phyloP scores from a whole-genome alignment of 2,797 vertebrate species.

The Lophius americanus region DNA sequence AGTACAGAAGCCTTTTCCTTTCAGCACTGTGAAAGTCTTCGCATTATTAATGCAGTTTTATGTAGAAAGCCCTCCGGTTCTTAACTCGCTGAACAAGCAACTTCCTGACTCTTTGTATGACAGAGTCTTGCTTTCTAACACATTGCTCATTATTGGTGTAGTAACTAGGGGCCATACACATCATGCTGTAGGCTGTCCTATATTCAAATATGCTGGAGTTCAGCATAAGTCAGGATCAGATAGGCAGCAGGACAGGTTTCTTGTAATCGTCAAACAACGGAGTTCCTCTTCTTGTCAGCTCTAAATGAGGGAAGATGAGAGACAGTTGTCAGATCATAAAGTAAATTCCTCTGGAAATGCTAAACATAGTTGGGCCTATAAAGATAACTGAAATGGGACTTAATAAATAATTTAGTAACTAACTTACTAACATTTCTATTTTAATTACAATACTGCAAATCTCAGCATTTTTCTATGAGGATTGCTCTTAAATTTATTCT shows the following conservation, averaged over 20 bases:
- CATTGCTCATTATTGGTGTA: conserved; percentile 20
- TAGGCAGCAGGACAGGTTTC: conserved; percentile 17
- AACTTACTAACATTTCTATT: no score
- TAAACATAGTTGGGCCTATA: background rate
- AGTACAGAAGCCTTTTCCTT: conserved; percentile 28
- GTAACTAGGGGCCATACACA: conserved; percentile 21
- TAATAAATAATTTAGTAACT: no score
- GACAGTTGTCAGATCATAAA: background rate
- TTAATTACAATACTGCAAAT: no score
- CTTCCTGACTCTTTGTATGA: conserved; percentile 18
- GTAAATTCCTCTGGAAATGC: no score
- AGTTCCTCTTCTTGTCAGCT: conserved; percentile 58
- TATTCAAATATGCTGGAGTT: conserved; percentile 38
- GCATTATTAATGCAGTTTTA: conserved; percentile 14
- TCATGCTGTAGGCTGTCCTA: conserved; percentile 43
- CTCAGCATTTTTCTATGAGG: background rate
- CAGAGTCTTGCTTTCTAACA: conserved; percentile 24
- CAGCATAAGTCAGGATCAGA: conserved; percentile 32
- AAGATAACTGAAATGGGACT: background rate
- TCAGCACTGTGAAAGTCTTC: conserved; percentile 46
- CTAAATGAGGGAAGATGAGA: conserved; percentile 38
- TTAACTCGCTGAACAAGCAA: conserved; percentile 17
- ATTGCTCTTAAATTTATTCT: background rate
- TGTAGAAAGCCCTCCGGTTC: conserved; percentile 11
- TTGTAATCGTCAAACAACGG: conserved; percentile 50